Base-by-base conservation (phyloP, 2,888 invertebrate genomes). In the Drosophila nigritarsus region DNA sequence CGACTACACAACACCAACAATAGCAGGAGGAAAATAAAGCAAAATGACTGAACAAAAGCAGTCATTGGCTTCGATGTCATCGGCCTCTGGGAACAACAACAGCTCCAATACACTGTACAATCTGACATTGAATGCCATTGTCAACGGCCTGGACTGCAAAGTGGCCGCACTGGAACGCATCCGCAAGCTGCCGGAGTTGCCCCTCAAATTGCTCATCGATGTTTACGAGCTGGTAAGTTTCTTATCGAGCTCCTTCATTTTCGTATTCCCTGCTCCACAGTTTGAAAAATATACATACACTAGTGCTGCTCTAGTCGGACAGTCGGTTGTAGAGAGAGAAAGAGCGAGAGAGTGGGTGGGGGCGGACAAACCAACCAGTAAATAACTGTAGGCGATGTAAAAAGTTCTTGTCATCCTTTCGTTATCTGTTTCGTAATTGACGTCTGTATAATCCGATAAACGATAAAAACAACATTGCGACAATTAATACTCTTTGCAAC, bases 221-320 rank as follows among this genome's bases (percentile, higher is more conserved):
- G 91, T 93, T 65, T 93, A 93, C 75, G 89, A 90, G 62, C 83
- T 89, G 90, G 93, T 93, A 84, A 91, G 91, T 91, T 11, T 13
- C 30, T 34, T 45, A 58, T 58, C 34, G n/a, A 8, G 2, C 60
- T 60, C 32, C 24, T 40, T 11, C 15, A 15, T 30, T 24, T 13
- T 20, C 15, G 15, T 24, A 32, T 32, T 20, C 20, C 20, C 32
- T 20, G 3, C 15, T 32, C 20, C 8, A 5, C 18, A 49, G 15
- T 15, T 24, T 24, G 45, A 24, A 15, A 9, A 32, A 51, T 8
- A 13, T n/a, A 27, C 7, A 34, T 36, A 13, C n/a, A 7, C 9
- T 1, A 27, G n/a, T 27, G 7, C 3, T 55, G n/a, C 36, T 13
- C 11, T 18, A 27, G 34, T 34, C 20, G 5, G 1, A 1, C 13